Evolutionary conservation across 1,140 invertebrate species (phyloP).

Genomic region (Pinna nobilis): DNA sequence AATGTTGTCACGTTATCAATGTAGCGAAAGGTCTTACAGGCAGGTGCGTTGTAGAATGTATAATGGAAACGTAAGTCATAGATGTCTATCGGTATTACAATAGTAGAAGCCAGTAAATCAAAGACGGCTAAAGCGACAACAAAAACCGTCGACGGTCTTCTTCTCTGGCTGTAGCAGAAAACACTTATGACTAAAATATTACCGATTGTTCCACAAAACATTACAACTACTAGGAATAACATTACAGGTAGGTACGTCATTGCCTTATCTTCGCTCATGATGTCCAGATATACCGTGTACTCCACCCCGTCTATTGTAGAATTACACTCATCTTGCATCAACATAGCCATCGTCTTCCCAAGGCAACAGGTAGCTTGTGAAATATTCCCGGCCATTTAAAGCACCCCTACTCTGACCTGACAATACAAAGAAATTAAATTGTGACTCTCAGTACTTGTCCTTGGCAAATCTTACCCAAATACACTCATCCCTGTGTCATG

Average conservation of each 20-base stretch:
- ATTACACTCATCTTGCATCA: too few species aligned
- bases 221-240: conserved; percentile 49
- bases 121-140: conserved; percentile 62
- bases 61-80: conserved; percentile 62
- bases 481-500: too few species aligned
- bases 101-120: conserved; percentile 57
- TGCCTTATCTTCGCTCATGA: conserved; percentile 47
- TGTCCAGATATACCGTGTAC: too few species aligned
- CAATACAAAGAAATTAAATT: too few species aligned
- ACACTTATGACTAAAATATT: conserved; percentile 62
- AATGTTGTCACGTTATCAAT: conserved; percentile 52
- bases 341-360: too few species aligned
- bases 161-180: conserved; percentile 51
- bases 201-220: conserved; percentile 55
- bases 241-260: conserved; percentile 57
- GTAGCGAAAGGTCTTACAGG: conserved; percentile 57
- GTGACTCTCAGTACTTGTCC: too few species aligned
- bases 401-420: too few species aligned
- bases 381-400: too few species aligned
- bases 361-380: too few species aligned
- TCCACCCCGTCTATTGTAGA: too few species aligned
- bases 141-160: conserved; percentile 60
- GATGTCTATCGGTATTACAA: conserved; percentile 61
- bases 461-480: too few species aligned
- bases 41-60: conserved; percentile 54